A percentile compares a stretch with the other conserved stretches of the same genome.
Conservation (phyloP, 2,888 invertebrate genomes). For the Trachelus iudaicus region DNA sequence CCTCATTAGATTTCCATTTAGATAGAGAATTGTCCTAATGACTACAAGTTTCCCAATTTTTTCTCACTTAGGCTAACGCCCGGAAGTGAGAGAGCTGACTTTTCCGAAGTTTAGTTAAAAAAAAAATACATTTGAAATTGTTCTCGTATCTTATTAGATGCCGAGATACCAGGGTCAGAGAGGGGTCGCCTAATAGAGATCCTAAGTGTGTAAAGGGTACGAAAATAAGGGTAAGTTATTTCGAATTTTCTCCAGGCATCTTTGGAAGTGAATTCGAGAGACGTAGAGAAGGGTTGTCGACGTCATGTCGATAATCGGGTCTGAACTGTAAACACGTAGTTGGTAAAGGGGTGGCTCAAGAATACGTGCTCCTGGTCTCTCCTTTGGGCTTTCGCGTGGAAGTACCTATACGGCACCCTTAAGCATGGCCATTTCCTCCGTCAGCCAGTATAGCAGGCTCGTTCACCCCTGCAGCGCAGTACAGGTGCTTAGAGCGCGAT, state of each 20-base stretch:
- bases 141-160: background rate
- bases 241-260: background rate
- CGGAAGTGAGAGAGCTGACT: background rate
- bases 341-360: background rate
- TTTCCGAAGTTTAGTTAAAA: background rate
- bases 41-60: constrained; percentile 41
- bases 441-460: background rate
- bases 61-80: background rate
- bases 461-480: constrained; percentile 2
- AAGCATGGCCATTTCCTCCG: constrained; percentile 9
- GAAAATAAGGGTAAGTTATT: background rate
- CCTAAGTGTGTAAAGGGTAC: background rate
- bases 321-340: constrained; percentile 33
- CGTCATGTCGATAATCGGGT: constrained; percentile 2
- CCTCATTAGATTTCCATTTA: constrained; percentile 59
- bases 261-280: background rate
- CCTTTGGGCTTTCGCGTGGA: constrained; percentile 3
- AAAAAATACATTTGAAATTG: background rate
- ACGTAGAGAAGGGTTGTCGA: background rate
- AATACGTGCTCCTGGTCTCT: constrained; percentile 6
- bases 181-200: background rate
- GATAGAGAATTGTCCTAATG: constrained; percentile 48
- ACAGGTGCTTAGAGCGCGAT: constrained; percentile 6
- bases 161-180: background rate
- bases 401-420: constrained; percentile 3